Base-by-base conservation (phyloP, 2,797 vertebrate species). In the Anguilla pacifica region DNA sequence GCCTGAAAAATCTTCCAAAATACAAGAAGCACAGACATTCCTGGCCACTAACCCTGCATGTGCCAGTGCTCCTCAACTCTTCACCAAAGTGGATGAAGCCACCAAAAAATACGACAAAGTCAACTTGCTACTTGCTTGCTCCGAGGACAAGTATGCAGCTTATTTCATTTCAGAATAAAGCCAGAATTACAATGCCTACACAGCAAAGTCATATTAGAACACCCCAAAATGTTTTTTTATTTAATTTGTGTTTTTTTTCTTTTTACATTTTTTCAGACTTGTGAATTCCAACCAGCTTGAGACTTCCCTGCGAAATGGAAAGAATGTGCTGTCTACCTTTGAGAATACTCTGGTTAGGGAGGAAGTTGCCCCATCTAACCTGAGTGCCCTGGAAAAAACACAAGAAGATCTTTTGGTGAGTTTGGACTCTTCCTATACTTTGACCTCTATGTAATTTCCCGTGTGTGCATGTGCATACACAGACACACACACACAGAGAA, bases 341-440 rank as follows among this genome's bases (percentile, higher is more conserved):
- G 98, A 99, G 94, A 98, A 96, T 94, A 97, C 96, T 89, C 93
- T 99, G 93, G 96, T 95, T 72, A 91, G 94, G 46, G 98, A 99
- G 0, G 97, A 98, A 92, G 96, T 97, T 0, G 96, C 98, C 9
- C 98, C 98, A 0, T 94, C 98, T 10, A 96, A 97, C 86, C 19
- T 95, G 39, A 77, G 59, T 0, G 94, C 97, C 10, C 89, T 99
- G 77, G 98, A 99, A 51, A 96, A 91, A 90, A 97, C 97, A 85
- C 97, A 95, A 90, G 95, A 96, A 19, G 97, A 99, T 86, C 94
- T 99, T 39, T 91, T 88, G 59, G 98, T 99, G 93, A 97, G 97
- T 89, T 49, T 46, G 10, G 0, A 35, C 7, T 46, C 25, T 49
- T 55, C 6, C 55, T 11, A 81, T 81, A 59, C 57, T 17, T 59